Evolutionary conservation across 2,113 vertebrate genomes (phyloP).

Genomic region (Prinia subflava): DNA sequence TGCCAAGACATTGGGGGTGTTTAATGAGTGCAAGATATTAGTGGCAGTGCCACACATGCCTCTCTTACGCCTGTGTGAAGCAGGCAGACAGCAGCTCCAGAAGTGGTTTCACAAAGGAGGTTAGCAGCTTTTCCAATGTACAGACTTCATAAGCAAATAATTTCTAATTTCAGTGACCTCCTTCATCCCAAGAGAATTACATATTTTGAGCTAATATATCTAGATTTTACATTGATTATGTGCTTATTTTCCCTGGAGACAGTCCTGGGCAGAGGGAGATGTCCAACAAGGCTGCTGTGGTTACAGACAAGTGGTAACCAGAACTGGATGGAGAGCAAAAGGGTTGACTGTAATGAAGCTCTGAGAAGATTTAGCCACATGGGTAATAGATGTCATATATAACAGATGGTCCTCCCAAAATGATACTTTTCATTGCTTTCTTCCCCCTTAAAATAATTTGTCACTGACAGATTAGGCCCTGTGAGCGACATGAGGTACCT

Average conservation of each 20-base stretch:
- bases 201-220: background rate
- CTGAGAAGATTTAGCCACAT: background rate
- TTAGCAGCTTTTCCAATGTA: background rate
- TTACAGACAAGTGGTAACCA: background rate
- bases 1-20: background rate
- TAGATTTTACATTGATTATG: background rate
- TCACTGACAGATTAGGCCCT: background rate
- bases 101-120: background rate
- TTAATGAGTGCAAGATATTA: conserved; percentile 16
- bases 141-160: background rate
- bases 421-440: background rate
- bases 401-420: background rate
- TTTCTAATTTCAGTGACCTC: background rate
- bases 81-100: conserved; percentile 6
- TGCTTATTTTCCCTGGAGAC: background rate
- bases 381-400: background rate
- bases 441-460: background rate
- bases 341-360: background rate
- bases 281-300: background rate
- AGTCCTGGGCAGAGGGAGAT: background rate
- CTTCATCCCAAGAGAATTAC: background rate
- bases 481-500: background rate
- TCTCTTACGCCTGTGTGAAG: background rate
- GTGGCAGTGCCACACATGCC: background rate
- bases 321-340: background rate